These are phyloP conservation scores for Paragorgia papillata DNA, from an alignment of 92 coral and sea anemone genomes.

Conservation along the genomic window DNA sequence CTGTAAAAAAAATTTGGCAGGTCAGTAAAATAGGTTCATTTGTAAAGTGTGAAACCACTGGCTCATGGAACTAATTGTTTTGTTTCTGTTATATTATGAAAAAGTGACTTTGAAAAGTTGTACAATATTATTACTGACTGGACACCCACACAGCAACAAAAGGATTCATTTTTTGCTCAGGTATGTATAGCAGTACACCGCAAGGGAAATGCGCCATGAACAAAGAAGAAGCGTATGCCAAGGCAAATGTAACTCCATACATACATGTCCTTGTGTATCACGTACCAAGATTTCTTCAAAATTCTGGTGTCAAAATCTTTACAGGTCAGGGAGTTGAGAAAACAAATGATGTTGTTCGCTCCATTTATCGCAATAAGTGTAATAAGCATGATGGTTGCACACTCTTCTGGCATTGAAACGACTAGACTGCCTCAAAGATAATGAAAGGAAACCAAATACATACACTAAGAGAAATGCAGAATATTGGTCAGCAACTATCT, in stretches of 20 bases:
- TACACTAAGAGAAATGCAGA: constrained; percentile 41
- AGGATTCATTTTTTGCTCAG: constrained; percentile 47
- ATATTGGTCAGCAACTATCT: constrained; percentile 52
- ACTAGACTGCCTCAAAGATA: constrained; percentile 47
- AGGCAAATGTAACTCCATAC: constrained; percentile 55
- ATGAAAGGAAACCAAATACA: constrained; percentile 47
- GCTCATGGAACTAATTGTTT: constrained; percentile 3
- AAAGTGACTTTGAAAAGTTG: constrained; percentile 38
- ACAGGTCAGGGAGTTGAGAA: constrained; percentile 70
- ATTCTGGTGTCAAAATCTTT: constrained; percentile 38
- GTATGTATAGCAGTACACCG: constrained; percentile 25
- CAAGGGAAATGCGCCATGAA: background rate
- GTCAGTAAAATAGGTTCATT: constrained; percentile 32
- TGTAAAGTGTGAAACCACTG: too few relatives aligned
- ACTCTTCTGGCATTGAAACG: constrained; percentile 61
- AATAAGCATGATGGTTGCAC: constrained; percentile 63
- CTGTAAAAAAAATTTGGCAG: constrained; percentile 30
- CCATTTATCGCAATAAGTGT: constrained; percentile 54
- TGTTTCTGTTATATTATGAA: constrained; percentile 14
- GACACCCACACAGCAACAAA: constrained; percentile 28
- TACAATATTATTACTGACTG: constrained; percentile 41
- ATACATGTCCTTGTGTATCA: constrained; percentile 54
- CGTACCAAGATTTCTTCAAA: constrained; percentile 38
- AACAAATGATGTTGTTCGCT: too few relatives aligned
- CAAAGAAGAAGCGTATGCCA: constrained; percentile 39